Evolutionary conservation across 2,113 vertebrate species (phyloP).

Genomic region (Nibea coibor): DNA sequence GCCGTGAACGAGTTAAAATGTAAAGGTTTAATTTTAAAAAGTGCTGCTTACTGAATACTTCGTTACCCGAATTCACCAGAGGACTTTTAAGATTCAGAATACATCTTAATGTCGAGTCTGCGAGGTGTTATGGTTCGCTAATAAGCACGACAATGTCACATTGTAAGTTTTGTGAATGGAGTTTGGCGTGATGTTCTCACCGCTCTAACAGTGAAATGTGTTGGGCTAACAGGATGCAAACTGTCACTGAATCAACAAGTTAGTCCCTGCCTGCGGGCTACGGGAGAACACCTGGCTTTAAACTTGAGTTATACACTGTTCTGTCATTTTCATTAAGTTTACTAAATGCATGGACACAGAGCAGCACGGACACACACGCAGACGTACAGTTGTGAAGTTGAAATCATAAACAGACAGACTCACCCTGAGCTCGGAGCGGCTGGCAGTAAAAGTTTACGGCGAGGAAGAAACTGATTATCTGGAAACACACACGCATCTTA

Average conservation of each 20-base stretch:
- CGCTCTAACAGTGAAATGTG: not conserved
- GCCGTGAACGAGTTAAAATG: not conserved
- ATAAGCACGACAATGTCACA: fast-evolving
- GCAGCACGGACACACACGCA: not conserved
- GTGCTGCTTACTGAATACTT: no score
- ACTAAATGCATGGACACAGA: not conserved
- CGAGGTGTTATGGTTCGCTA: fast-evolving
- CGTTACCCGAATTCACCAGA: not conserved
- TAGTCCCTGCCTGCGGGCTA: not conserved
- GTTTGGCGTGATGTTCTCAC: not conserved
- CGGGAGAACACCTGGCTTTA: not conserved
- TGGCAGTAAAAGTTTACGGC: slow-evolving; percentile 74
- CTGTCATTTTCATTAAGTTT: not conserved
- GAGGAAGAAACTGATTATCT: slow-evolving; percentile 80
- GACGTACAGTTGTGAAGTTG: not conserved
- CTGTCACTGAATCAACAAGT: slow-evolving; percentile 59
- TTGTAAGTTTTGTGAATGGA: not conserved
- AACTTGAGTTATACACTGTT: fast-evolving
- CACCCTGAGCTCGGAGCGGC: slow-evolving; percentile 83
- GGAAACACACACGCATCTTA: slow-evolving; percentile 86
- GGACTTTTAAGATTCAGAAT: fast-evolving
- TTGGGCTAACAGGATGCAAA: slow-evolving; percentile 21
- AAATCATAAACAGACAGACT: slow-evolving; percentile 60
- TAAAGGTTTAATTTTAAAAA: not conserved
- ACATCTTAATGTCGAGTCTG: fast-evolving